Evolutionary conservation across 35 echinoderm and acorn worm species (phyloP).

Genomic region (Patiria miniata): DNA sequence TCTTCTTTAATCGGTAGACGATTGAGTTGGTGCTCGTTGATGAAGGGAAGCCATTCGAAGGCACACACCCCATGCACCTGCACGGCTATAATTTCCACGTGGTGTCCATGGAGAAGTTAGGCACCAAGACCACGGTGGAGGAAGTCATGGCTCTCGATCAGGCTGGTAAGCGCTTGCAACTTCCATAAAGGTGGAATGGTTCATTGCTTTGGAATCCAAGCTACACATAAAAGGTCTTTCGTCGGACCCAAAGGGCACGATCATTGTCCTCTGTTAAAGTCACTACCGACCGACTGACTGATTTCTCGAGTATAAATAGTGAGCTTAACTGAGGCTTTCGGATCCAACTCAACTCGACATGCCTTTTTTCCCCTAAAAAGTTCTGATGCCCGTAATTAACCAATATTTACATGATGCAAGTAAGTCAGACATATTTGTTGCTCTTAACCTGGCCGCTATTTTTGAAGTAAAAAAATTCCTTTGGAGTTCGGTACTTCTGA

Average conservation of each 20-base stretch:
- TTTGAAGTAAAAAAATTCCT: too few relatives aligned
- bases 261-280: not conserved
- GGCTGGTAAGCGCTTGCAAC: not conserved
- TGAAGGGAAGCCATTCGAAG: not conserved
- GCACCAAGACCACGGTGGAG: not conserved
- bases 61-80: conserved; percentile 39
- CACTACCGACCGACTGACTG: not conserved
- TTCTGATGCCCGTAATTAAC: too few relatives aligned
- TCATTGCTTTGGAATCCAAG: not conserved
- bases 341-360: too few relatives aligned
- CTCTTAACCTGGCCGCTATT: too few relatives aligned
- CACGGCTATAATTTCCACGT: conserved; percentile 41
- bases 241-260: not conserved
- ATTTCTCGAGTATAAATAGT: not conserved
- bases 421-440: too few relatives aligned
- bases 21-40: conserved; percentile 57
- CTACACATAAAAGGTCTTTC: not conserved
- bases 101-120: not conserved
- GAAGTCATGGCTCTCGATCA: conserved; percentile 20
- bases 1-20: not conserved
- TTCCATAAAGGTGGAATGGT: not conserved
- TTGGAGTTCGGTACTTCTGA: too few relatives aligned
- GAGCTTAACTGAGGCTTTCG: too few relatives aligned
- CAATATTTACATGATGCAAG: too few relatives aligned
- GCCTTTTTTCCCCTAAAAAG: too few relatives aligned